Conservation (phyloP, 1,140 invertebrate species). For the Caenorhabditis brenneri region DNA sequence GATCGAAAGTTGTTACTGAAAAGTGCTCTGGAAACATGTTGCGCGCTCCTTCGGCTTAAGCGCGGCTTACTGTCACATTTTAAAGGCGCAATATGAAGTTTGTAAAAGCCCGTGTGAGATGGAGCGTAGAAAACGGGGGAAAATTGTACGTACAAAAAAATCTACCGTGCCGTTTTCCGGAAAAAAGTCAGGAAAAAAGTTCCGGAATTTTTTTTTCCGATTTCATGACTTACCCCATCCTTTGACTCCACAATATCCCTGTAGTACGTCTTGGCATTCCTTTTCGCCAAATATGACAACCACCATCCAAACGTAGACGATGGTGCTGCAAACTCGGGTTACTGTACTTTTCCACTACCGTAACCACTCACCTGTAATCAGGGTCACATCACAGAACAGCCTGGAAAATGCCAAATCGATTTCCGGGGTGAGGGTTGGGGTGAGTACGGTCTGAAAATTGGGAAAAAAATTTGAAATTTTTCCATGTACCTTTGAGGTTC, state of each 20-base stretch:
- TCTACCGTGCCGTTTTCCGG: too few relatives aligned
- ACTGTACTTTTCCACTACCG: not conserved
- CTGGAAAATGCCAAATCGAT: conserved; percentile 44
- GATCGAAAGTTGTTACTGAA: too few relatives aligned
- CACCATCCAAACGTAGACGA: conserved; percentile 16
- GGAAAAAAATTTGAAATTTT: too few relatives aligned
- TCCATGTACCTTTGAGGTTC: not conserved
- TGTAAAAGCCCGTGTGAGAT: too few relatives aligned
- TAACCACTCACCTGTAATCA: conserved; percentile 52
- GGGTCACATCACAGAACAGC: conserved; percentile 34
- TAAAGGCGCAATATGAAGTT: too few relatives aligned
- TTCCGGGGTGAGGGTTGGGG: conserved; percentile 39
- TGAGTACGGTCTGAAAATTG: conserved; percentile 8
- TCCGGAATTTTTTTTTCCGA: too few relatives aligned
- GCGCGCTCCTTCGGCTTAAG: too few relatives aligned
- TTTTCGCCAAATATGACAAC: not conserved
- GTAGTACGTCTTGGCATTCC: not conserved
- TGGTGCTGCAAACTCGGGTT: not conserved
- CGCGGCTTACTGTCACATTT: too few relatives aligned
- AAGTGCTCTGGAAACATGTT: too few relatives aligned
- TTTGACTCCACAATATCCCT: not conserved
- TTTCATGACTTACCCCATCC: not conserved
- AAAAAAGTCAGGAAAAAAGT: too few relatives aligned
- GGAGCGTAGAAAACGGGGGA: too few relatives aligned
- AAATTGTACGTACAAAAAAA: too few relatives aligned